A percentile compares a stretch with the other conserved stretches of the same genome.
Conservation (phyloP, 2,888 invertebrate genomes). For the Melolontha melolontha region DNA sequence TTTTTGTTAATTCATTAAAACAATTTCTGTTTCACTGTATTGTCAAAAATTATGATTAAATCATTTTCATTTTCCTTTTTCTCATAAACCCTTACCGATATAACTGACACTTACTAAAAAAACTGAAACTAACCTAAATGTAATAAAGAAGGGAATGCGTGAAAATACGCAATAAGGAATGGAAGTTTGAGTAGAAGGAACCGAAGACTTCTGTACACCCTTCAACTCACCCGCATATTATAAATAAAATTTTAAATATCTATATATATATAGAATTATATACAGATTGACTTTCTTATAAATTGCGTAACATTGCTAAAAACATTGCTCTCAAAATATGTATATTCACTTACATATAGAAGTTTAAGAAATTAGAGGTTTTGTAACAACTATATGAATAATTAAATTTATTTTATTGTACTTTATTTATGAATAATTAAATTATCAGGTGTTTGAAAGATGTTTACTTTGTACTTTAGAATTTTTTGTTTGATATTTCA, state of each 20-base stretch:
- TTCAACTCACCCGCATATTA: constrained; percentile 57
- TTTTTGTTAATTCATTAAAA: not conserved
- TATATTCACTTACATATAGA: too few species aligned
- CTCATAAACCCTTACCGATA: constrained; percentile 5
- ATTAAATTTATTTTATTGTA: too few species aligned
- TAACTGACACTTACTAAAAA: constrained; percentile 1
- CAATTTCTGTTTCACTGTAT: constrained; percentile 8
- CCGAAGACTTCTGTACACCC: constrained; percentile 64
- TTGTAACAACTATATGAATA: too few species aligned
- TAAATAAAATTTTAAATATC: constrained; percentile 1
- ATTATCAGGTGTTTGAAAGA: too few species aligned
- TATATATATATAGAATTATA: not conserved
- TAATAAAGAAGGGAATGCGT: constrained; percentile 51
- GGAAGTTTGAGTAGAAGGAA: constrained; percentile 64
- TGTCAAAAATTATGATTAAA: not conserved
- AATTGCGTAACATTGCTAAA: not conserved
- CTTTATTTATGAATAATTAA: too few species aligned
- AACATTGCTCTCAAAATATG: not conserved
- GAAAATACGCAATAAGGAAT: constrained; percentile 57
- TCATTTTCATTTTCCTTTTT: not conserved
- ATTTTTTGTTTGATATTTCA: too few species aligned
- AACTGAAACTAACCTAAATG: constrained; percentile 36
- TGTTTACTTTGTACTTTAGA: too few species aligned
- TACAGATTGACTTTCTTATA: constrained; percentile 10
- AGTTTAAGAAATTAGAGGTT: too few species aligned